Evolutionary conservation across 2,113 vertebrate genomes (phyloP).

Genomic region (Myotis brandtii): DNA sequence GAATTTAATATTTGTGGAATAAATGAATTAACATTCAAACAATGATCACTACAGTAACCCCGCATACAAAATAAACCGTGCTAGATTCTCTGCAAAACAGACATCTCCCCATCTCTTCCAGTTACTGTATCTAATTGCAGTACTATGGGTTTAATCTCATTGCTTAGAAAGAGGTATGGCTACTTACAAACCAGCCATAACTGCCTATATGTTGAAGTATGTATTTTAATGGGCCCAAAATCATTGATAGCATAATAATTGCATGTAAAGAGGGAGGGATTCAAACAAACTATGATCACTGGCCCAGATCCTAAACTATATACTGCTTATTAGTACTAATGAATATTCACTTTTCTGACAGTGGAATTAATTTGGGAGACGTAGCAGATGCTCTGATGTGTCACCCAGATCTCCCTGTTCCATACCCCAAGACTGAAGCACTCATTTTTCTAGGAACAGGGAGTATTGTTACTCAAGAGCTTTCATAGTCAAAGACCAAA

Average conservation of each 20-base stretch:
- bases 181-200: not conserved
- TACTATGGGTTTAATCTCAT: not conserved
- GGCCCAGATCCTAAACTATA: not conserved
- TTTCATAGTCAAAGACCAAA: not conserved
- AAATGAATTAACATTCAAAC: not conserved
- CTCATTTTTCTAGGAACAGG: not conserved
- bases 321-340: not conserved
- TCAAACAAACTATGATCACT: not conserved
- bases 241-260: not conserved
- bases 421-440: not conserved
- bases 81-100: not conserved
- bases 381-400: not conserved
- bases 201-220: not conserved
- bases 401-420: not conserved
- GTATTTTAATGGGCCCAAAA: not conserved
- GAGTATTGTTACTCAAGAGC: not conserved
- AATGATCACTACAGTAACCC: not conserved
- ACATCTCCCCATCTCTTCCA: not conserved
- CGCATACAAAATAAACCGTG: not conserved
- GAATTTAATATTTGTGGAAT: not conserved
- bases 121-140: not conserved
- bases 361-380: not conserved
- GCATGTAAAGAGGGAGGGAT: not conserved
- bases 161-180: not conserved
- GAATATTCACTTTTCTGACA: not conserved